These are phyloP conservation scores for Pteropus alecto DNA, from an alignment of 2,113 vertebrate genomes.

Conservation along the genomic window DNA sequence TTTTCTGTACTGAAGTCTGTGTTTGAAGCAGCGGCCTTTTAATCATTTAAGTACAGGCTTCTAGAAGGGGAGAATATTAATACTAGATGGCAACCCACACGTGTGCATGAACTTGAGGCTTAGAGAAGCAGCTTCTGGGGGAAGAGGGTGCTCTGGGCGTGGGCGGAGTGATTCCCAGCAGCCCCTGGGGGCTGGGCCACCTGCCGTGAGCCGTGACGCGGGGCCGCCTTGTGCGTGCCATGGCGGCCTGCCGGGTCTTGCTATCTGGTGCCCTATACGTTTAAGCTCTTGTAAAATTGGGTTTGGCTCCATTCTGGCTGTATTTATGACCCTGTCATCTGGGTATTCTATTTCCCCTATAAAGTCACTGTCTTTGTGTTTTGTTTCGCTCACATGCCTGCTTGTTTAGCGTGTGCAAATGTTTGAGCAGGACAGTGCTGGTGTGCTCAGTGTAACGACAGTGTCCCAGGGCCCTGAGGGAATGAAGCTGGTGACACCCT, in stretches of 20 bases:
- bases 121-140: neutral
- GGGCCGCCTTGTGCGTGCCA: neutral
- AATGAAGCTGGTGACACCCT: too few species aligned
- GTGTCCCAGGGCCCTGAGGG: neutral
- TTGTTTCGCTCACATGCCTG: accelerated
- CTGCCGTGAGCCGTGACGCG: too few species aligned
- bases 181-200: too few species aligned
- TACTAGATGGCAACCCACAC: neutral
- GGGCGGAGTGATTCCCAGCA: too few species aligned
- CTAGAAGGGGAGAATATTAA: neutral
- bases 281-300: neutral
- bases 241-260: accelerated
- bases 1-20: neutral
- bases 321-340: neutral
- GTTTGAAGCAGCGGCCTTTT: neutral
- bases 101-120: too few species aligned
- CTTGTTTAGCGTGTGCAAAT: neutral
- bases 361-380: neutral
- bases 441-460: accelerated
- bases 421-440: too few species aligned
- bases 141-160: neutral
- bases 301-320: neutral
- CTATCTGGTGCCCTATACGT: accelerated
- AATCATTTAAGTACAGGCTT: neutral
- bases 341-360: neutral